Base-by-base conservation (phyloP, 2,888 invertebrate genomes). In the Drosophila macrospina region DNA sequence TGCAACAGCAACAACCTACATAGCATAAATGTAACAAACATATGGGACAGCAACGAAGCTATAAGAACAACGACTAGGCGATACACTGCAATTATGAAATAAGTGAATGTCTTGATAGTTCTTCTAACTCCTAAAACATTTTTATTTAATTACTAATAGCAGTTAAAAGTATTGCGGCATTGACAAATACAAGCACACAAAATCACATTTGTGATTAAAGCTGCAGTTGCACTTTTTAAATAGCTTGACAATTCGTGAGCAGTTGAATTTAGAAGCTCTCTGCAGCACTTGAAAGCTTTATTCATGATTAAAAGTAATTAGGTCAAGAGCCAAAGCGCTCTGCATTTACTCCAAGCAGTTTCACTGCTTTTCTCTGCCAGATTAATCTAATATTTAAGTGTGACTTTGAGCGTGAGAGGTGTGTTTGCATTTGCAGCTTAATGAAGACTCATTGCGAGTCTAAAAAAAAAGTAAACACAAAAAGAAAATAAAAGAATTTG, bases 11-110 rank as follows among this genome's bases (percentile, higher is more conserved):
- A 34, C 55, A 55, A 44, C 20, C 55, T 44, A 57, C 37, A 57
- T 42, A 56, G 26, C 52, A n/a, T n/a, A 61, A 74, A 69, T 73
- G 52, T 62, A 61, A 68, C 64, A 63, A 74, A 52, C 78, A 80
- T 66, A 68, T 73, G 76, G 55, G 69, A 57, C 67, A 75, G 47
- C 63, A 62, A 61, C 41, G 54, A 10, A 16, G 10, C 10, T 15
- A 41, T 59, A 51, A 20, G 11, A 68, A 30, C 1, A 37, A 16
- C 36, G 50, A 55, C 55, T 41, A 8, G 2, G 0, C 8, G 8
- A 42, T 68, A 39, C 55, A 16, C 34, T 28, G 2, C 6, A 28
- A 1, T 20, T 20, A 20, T 20, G 20, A n/a, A n/a, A n/a, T n/a
- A n/a, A n/a, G n/a, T n/a, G n/a, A n/a, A n/a, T n/a, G n/a, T n/a